Percentiles rank a stretch among this genome's conserved stretches.
These are phyloP conservation scores for Eutolmus rufibarbis DNA, from an alignment of 2,888 invertebrate species.

Conservation along the genomic window DNA sequence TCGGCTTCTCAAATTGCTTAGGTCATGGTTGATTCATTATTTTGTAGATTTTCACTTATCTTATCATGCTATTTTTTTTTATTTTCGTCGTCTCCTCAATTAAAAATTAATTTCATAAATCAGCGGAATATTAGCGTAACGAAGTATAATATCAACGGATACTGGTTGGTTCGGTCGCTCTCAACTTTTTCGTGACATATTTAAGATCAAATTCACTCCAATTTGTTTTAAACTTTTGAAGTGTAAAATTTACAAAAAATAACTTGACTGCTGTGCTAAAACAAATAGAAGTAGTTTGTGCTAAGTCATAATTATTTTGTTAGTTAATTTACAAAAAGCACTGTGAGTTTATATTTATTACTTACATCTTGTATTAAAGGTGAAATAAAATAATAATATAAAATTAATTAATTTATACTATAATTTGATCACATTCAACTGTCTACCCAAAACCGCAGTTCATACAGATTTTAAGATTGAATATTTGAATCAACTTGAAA, in stretches of 20 bases:
- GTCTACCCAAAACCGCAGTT: no score
- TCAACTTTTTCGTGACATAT: not conserved
- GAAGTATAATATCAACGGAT: not conserved
- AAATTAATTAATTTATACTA: no score
- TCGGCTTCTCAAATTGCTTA: not conserved
- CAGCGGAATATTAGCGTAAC: not conserved
- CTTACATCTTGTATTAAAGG: not conserved
- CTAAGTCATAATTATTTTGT: not conserved
- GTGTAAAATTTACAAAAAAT: no score
- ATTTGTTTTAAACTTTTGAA: no score
- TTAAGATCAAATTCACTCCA: not conserved
- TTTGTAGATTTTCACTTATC: not conserved
- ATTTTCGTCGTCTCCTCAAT: not conserved
- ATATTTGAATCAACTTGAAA: no score
- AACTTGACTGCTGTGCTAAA: no score
- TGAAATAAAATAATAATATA: not conserved
- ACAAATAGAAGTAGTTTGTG: not conserved
- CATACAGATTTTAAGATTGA: no score
- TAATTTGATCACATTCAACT: no score
- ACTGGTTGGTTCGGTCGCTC: not conserved
- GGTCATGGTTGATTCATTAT: constrained; percentile 14
- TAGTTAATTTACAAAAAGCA: not conserved
- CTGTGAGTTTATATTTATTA: not conserved
- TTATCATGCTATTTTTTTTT: not conserved
- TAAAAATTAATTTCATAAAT: not conserved